phyloP scores from a whole-genome alignment of 2,888 invertebrate genomes.

The Drosophila subquinaria region DNA sequence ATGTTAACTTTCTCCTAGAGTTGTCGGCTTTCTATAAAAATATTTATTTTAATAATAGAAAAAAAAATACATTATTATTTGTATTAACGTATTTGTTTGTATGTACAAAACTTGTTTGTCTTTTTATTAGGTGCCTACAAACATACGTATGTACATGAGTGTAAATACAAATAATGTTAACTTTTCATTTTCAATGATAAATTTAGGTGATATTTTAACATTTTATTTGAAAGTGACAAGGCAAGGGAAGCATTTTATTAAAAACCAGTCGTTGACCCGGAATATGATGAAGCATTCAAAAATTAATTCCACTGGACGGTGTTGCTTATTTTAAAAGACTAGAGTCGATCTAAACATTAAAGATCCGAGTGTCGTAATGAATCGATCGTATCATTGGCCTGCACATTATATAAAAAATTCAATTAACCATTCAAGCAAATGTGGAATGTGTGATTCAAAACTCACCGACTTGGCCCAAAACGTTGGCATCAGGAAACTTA shows the following conservation, averaged over 20 bases:
- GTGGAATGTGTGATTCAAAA: background rate
- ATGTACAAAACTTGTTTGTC: too few species aligned
- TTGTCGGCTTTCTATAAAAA: background rate
- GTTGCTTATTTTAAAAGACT: background rate
- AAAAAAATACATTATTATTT: too few species aligned
- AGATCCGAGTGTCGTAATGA: constrained; percentile 29
- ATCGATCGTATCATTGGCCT: constrained; percentile 27
- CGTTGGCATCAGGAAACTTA: constrained; percentile 90
- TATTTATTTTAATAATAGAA: too few species aligned
- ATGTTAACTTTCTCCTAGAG: background rate
- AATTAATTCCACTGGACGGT: background rate
- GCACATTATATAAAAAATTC: background rate
- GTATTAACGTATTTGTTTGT: too few species aligned
- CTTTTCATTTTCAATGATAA: background rate
- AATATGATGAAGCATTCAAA: background rate
- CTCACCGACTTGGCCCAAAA: constrained; percentile 93
- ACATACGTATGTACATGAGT: too few species aligned
- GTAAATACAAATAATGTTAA: too few species aligned
- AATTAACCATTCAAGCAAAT: background rate
- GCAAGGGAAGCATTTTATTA: background rate
- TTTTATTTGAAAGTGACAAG: background rate
- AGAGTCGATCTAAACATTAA: background rate
- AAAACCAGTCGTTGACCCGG: background rate
- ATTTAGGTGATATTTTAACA: background rate
- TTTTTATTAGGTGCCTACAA: too few species aligned